These are phyloP conservation scores for Nyctibius bracteatus DNA, from an alignment of 2,113 vertebrate species.

Conservation along the genomic window DNA sequence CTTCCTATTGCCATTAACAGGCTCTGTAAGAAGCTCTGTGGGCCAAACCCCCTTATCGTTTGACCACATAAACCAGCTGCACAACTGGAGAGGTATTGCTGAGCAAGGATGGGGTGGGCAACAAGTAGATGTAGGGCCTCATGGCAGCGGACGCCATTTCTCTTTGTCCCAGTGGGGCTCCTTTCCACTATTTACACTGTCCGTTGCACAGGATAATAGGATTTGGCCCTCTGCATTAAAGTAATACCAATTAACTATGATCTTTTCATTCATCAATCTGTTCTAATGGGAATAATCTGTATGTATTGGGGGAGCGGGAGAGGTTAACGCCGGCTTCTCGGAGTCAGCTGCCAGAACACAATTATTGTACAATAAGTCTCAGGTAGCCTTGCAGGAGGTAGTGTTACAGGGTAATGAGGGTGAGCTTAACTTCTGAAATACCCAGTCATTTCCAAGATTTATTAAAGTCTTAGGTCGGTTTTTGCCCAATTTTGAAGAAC, in stretches of 20 bases:
- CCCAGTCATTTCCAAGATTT: conserved; percentile 2
- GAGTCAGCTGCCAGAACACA: conserved; percentile 29
- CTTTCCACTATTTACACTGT: conserved; percentile 4
- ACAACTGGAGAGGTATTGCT: neutral
- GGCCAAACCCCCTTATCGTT: neutral
- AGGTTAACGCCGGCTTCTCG: neutral
- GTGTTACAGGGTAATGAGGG: conserved; percentile 42
- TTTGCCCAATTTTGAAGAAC: conserved; percentile 29
- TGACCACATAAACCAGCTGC: neutral
- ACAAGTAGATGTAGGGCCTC: neutral
- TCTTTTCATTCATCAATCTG: conserved; percentile 54
- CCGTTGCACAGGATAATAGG: conserved; percentile 43
- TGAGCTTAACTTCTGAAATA: conserved; percentile 45
- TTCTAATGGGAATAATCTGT: conserved; percentile 50
- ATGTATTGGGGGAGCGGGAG: neutral
- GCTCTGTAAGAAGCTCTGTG: neutral
- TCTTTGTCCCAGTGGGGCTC: neutral
- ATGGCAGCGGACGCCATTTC: neutral
- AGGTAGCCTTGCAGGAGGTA: conserved; percentile 39
- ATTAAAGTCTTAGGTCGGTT: neutral
- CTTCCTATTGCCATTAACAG: neutral
- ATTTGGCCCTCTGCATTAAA: conserved; percentile 50
- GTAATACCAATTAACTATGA: conserved; percentile 54
- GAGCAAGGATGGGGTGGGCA: neutral
- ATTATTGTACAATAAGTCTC: neutral